Percentiles rank a stretch among this genome's conserved stretches.
These are phyloP conservation scores for Oncopeltus fasciatus DNA, from an alignment of 1,140 invertebrate genomes.

Conservation along the genomic window DNA sequence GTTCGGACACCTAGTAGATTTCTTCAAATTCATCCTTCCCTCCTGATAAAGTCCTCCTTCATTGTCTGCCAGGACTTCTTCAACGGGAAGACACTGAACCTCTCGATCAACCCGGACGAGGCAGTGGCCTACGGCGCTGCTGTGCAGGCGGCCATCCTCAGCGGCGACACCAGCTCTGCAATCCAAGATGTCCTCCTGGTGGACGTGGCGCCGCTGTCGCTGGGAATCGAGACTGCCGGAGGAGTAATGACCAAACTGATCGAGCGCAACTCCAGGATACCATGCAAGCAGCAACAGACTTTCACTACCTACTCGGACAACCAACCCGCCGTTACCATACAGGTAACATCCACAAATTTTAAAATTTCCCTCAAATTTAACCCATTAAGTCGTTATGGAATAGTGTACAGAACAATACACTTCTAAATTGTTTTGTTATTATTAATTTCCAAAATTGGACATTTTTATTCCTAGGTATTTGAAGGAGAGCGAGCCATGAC, in stretches of 20 bases:
- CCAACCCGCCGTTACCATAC: constrained; percentile 60
- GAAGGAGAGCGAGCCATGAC: too few relatives aligned
- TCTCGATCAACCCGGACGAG: constrained; percentile 69
- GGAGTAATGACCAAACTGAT: constrained; percentile 46
- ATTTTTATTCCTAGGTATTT: too few relatives aligned
- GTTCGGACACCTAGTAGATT: too few relatives aligned
- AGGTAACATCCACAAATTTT: too few relatives aligned
- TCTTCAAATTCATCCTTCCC: too few relatives aligned
- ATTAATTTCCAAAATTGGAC: too few relatives aligned
- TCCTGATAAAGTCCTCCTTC: too few relatives aligned
- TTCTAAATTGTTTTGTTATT: too few relatives aligned
- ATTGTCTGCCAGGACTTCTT: constrained; percentile 48
- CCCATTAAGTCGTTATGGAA: too few relatives aligned
- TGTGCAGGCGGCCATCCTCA: constrained; percentile 61
- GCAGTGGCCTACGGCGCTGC: constrained; percentile 56
- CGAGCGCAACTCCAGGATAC: constrained; percentile 44
- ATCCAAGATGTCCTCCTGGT: constrained; percentile 39
- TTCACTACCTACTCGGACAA: constrained; percentile 53
- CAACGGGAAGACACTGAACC: constrained; percentile 46
- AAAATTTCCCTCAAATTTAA: too few relatives aligned
- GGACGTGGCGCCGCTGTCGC: constrained; percentile 36
- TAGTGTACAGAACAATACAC: too few relatives aligned
- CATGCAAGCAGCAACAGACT: constrained; percentile 45
- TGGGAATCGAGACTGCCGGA: constrained; percentile 30
- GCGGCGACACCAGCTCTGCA: constrained; percentile 39